phyloP scores from a whole-genome alignment of 1,140 invertebrate genomes.

The Prorops nasuta region DNA sequence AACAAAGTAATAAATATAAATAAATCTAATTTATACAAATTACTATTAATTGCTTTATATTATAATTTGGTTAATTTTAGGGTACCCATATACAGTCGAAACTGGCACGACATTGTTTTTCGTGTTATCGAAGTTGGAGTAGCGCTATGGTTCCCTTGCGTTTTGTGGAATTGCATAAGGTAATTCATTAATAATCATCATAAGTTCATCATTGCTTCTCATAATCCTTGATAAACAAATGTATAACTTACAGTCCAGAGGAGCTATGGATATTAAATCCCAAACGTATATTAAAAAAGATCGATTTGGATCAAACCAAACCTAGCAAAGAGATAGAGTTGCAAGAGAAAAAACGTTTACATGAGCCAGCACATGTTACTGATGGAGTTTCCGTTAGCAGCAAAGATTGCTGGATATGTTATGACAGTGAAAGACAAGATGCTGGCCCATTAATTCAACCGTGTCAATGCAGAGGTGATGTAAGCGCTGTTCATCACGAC shows the following conservation, averaged over 20 bases:
- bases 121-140: slow-evolving; percentile 91
- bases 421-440: slow-evolving; percentile 77
- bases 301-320: slow-evolving; percentile 54
- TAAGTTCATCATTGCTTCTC: slow-evolving; percentile 2
- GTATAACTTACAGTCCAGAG: slow-evolving; percentile 66
- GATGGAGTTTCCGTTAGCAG: slow-evolving; percentile 47
- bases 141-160: slow-evolving; percentile 91
- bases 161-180: slow-evolving; percentile 92
- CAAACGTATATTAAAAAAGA: slow-evolving; percentile 72
- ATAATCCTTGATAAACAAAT: slow-evolving; percentile 18
- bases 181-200: slow-evolving; percentile 23
- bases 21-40: slow-evolving; percentile 7
- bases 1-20: slow-evolving; percentile 66
- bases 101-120: slow-evolving; percentile 89
- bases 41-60: background rate
- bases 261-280: slow-evolving; percentile 93
- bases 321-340: slow-evolving; percentile 58
- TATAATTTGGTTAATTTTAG: too few relatives aligned
- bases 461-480: slow-evolving; percentile 87
- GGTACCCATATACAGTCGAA: slow-evolving; percentile 83
- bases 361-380: slow-evolving; percentile 31
- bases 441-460: slow-evolving; percentile 81
- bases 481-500: slow-evolving; percentile 87
- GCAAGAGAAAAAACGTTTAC: slow-evolving; percentile 47
- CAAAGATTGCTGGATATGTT: slow-evolving; percentile 91